A percentile compares a stretch with the other conserved stretches of the same genome.
Conservation (phyloP, 2,797 vertebrate genomes). For the Tadarida brasiliensis region DNA sequence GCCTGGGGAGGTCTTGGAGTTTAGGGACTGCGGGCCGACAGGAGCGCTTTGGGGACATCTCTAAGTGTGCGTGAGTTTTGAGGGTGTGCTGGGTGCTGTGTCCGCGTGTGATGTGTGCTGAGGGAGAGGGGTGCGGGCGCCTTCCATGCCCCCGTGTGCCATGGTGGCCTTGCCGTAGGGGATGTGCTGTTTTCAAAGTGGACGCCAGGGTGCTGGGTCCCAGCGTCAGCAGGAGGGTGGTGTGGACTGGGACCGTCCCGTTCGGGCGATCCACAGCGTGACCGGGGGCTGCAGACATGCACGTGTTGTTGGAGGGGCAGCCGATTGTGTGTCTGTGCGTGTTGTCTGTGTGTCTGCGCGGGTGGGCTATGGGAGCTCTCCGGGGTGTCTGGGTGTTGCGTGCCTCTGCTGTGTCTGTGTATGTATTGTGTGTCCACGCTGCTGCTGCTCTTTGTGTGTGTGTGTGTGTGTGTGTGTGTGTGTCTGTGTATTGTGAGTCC, state of each 20-base stretch:
- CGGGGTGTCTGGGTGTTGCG: neutral
- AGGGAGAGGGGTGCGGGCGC: neutral
- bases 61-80: neutral
- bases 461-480: neutral
- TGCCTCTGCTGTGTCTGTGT: neutral
- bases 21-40: rapidly evolving
- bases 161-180: neutral
- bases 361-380: neutral
- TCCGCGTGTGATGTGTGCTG: neutral
- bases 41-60: neutral
- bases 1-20: neutral
- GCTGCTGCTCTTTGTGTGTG: neutral
- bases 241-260: rapidly evolving
- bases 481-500: neutral
- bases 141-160: rapidly evolving
- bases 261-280: rapidly evolving
- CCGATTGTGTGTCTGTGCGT: rapidly evolving
- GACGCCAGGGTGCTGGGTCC: rapidly evolving
- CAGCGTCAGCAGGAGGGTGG: neutral
- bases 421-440: neutral
- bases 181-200: neutral
- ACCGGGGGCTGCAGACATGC: rapidly evolving
- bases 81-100: neutral
- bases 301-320: rapidly evolving
- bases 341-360: neutral